Conservation (phyloP, 2,113 vertebrate genomes). For the Phylloscopus trochiloides region DNA sequence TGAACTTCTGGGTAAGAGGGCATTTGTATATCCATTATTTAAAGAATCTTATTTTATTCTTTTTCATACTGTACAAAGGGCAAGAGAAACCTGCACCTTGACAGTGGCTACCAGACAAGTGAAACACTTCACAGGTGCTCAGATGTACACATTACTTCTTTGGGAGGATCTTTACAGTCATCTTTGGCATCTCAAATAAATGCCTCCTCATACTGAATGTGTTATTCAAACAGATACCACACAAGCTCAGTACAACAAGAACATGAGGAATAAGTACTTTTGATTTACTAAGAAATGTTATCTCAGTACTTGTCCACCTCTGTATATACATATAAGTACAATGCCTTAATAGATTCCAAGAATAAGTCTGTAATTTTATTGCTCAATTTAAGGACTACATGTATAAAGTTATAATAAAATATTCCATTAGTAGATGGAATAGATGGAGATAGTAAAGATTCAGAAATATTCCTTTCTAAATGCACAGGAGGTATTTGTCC, state of each 20-base stretch:
- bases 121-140: neutral
- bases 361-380: neutral
- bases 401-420: neutral
- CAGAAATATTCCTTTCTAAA: neutral
- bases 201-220: neutral
- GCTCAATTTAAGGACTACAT: neutral
- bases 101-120: neutral
- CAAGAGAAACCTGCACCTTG: neutral
- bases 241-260: neutral
- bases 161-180: neutral
- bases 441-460: neutral
- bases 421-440: neutral
- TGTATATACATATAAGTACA: accelerated
- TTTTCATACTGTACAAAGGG: neutral
- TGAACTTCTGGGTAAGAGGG: neutral
- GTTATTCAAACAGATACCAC: neutral
- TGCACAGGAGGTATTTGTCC: neutral
- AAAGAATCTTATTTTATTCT: neutral
- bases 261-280: neutral
- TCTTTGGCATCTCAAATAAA: neutral
- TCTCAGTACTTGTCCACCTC: neutral
- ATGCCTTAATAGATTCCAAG: neutral
- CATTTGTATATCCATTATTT: neutral
- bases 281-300: neutral
- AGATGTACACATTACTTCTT: neutral